Evolutionary conservation across 2,113 vertebrate species (phyloP).

Genomic region (Oxyura jamaicensis): DNA sequence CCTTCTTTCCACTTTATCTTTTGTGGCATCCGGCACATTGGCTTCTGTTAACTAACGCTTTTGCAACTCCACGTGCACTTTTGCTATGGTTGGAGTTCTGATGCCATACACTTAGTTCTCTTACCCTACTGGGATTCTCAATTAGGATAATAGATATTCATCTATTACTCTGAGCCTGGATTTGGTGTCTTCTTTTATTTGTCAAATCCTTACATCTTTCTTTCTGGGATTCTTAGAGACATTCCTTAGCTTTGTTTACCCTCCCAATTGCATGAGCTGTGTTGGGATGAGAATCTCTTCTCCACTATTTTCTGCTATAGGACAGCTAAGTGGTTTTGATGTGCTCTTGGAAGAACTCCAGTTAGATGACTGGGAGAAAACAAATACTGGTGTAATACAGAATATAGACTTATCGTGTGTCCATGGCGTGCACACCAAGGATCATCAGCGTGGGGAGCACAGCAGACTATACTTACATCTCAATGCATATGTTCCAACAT

Average conservation of each 20-base stretch:
- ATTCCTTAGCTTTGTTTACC: not conserved
- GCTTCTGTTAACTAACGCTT: not conserved
- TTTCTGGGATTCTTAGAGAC: not conserved
- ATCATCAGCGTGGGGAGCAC: rapidly evolving
- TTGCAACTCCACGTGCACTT: not conserved
- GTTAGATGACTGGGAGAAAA: not conserved
- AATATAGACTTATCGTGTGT: not conserved
- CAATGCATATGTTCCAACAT: rapidly evolving
- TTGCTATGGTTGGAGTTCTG: not conserved
- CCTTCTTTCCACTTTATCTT: constrained; percentile 22
- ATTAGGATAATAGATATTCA: not conserved
- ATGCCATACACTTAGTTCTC: not conserved
- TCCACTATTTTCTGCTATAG: not conserved
- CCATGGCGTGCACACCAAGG: rapidly evolving
- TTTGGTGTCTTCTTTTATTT: not conserved
- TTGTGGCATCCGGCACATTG: constrained; percentile 19
- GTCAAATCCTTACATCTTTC: not conserved
- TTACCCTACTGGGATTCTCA: not conserved
- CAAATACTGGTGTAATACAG: not conserved
- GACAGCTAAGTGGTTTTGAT: not conserved
- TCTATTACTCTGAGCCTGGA: not conserved
- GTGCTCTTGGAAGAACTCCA: constrained; percentile 15
- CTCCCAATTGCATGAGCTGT: not conserved
- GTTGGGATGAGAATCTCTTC: not conserved
- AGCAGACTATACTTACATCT: rapidly evolving